Evolutionary conservation across 2,888 invertebrate genomes (phyloP).

Genomic region (Oithona nana): DNA sequence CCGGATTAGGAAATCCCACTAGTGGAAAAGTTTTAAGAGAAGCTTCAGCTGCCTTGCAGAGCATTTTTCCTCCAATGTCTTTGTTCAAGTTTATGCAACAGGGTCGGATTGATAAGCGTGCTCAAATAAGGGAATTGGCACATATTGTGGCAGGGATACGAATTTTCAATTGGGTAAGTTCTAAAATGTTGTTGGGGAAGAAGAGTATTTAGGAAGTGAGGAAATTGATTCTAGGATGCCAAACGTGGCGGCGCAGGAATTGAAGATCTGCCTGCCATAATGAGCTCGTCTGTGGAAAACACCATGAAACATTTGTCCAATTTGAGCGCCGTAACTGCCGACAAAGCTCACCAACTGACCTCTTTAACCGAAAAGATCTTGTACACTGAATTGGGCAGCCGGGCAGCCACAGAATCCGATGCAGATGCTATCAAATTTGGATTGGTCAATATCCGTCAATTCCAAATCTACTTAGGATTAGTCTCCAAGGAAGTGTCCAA

Average conservation of each 20-base stretch:
- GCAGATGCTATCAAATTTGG: background rate
- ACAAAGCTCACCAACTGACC: background rate
- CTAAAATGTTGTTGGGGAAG: background rate
- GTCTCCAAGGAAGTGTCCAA: background rate
- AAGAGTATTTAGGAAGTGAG: background rate
- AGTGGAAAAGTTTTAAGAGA: background rate
- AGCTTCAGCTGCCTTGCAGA: background rate
- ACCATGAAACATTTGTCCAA: background rate
- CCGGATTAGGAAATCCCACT: background rate
- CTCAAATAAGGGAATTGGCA: background rate
- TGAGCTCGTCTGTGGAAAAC: background rate
- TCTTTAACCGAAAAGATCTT: background rate
- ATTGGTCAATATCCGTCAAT: background rate
- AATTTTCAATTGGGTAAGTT: background rate
- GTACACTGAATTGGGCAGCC: background rate
- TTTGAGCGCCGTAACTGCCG: background rate
- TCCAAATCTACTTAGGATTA: background rate
- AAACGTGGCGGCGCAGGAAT: background rate
- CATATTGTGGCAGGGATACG: background rate
- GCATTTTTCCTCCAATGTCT: background rate
- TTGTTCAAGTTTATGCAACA: background rate
- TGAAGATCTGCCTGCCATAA: background rate
- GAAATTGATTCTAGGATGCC: background rate
- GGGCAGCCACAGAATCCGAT: background rate
- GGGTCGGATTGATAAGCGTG: background rate